A percentile compares a stretch with the other conserved stretches of the same genome.
These are phyloP conservation scores for Pholis gunnellus DNA, from an alignment of 2,113 vertebrate genomes.

Conservation along the genomic window DNA sequence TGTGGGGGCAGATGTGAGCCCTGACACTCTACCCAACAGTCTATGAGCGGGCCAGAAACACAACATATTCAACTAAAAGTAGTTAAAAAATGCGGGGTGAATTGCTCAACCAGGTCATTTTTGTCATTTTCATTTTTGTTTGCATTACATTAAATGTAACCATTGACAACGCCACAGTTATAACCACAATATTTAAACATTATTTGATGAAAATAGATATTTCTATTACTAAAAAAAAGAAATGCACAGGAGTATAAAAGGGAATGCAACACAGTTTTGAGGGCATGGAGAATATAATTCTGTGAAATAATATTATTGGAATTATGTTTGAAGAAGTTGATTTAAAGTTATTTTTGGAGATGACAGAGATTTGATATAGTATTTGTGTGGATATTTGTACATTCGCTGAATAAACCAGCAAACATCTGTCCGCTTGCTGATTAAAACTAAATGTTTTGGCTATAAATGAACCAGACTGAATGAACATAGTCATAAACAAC, in stretches of 20 bases:
- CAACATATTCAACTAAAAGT: background rate
- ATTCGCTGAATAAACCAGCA: background rate
- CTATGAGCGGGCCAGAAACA: background rate
- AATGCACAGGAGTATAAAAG: background rate
- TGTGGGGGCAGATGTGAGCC: constrained; percentile 16
- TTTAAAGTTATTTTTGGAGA: background rate
- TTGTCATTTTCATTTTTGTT: background rate
- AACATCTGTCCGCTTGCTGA: background rate
- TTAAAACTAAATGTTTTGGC: background rate
- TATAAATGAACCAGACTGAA: background rate
- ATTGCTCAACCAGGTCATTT: background rate
- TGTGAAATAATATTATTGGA: background rate
- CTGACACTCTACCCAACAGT: background rate
- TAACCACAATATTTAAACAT: background rate
- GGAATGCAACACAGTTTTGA: background rate
- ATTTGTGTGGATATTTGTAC: background rate
- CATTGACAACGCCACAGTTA: background rate
- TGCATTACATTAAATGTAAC: background rate
- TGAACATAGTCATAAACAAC: background rate
- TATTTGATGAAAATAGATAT: constrained; percentile 4
- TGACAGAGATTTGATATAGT: background rate
- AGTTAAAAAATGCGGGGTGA: too few relatives aligned
- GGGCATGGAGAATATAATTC: background rate
- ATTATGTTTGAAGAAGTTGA: background rate
- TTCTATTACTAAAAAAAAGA: background rate